Conservation (phyloP, 2,888 invertebrate species). For the Calameuta filiformis region DNA sequence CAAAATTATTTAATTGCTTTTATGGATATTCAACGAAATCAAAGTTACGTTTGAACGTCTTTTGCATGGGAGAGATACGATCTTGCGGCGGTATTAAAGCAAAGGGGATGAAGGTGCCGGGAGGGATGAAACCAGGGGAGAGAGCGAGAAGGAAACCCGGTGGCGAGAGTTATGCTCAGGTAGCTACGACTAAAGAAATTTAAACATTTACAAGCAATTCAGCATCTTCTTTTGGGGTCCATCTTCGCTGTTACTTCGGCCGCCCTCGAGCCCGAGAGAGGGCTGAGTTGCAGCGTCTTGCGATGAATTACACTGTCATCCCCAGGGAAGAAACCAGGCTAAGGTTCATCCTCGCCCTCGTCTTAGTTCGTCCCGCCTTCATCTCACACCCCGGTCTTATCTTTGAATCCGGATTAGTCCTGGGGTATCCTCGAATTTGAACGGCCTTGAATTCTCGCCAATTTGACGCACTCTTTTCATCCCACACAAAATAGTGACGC, state of each 20-base stretch:
- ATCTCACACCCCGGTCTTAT: slow-evolving; percentile 20
- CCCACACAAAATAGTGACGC: neutral
- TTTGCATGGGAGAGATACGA: neutral
- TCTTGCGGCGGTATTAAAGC: neutral
- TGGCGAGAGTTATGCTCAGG: neutral
- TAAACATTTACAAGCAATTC: slow-evolving; percentile 23
- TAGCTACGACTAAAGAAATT: neutral
- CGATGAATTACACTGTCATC: slow-evolving; percentile 3
- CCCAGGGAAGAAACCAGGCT: neutral
- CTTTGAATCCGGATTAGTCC: neutral
- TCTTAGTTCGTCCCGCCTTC: slow-evolving; percentile 33
- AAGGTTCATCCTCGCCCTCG: slow-evolving; percentile 27
- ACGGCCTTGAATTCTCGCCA: neutral
- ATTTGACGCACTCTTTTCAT: neutral
- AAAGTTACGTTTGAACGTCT: neutral
- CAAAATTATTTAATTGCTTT: neutral
- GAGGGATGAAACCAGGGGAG: neutral
- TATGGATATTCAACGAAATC: neutral
- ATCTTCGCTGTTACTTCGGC: neutral
- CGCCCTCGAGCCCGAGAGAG: neutral
- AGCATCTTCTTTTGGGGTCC: slow-evolving; percentile 9
- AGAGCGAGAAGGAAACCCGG: neutral
- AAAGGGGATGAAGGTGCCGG: neutral
- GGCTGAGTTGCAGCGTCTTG: slow-evolving; percentile 6
- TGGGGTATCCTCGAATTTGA: neutral